Base-by-base conservation (phyloP, 1,140 invertebrate species). In the Manduca sexta region DNA sequence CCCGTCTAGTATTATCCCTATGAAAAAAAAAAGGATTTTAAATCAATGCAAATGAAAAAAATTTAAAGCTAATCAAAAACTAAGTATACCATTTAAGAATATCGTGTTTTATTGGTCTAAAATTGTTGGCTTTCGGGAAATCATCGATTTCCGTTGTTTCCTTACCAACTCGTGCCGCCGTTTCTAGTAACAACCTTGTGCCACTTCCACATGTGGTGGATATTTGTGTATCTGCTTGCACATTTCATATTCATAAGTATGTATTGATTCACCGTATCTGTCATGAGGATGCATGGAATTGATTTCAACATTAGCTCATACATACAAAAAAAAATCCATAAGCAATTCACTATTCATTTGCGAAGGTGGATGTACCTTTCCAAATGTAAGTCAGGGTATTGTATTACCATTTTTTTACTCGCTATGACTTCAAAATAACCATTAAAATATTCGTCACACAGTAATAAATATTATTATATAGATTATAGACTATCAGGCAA, bases 111-210 rank as follows among this genome's bases (percentile, higher is more conserved):
- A 44, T 40, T 37, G 46, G 57, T 49, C 45, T 43, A 52, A 52
- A 61, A 46, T 16, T 40, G 44, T 8, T 48, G 54, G 46, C 61
- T 71, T 73, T 73, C 63, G 50, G 57, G 43, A 74, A 71, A 72
- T 72, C 4, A 56, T 57, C 42, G 16, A 51, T 61, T 60, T 77
- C 70, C 64, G 69, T 67, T 67, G 69, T 72, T 79, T 68, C 64
- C 61, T 71, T 67, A 63, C 41, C 50, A 39, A 55, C 26, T 49
- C 49, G 51, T 44, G 43, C 44, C 55, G 57, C 60, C 69, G 74
- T 80, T 78, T 78, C 72, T 78, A 71, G 69, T 45, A 45, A 65
- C 65, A 80, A 56, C 77, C 77, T 81, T 81, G 77, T 71, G 66
- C 77, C 63, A 76, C 67, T 72, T 80, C 64, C 60, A 70, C 66